A percentile compares a stretch with the other conserved stretches of the same genome.
Evolutionary conservation across 2,113 vertebrate genomes (phyloP).

Genomic region (Macquaria australasica): DNA sequence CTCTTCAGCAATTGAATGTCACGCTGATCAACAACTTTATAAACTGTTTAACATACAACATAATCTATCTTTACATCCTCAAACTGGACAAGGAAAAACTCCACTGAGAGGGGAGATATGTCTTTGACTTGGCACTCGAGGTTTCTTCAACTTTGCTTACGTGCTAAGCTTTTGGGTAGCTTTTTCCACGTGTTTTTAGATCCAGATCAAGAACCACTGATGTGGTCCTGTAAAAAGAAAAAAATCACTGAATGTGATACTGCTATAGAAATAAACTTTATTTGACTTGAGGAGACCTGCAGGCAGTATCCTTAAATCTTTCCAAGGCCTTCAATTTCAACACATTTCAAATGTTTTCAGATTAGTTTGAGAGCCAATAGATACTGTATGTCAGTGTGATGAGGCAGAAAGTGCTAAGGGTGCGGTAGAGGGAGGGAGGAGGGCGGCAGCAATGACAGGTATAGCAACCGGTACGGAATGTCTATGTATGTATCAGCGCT

Average conservation of each 20-base stretch:
- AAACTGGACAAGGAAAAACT: not conserved
- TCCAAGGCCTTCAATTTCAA: slow-evolving; percentile 15
- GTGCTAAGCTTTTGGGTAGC: not conserved
- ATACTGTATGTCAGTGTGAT: slow-evolving; percentile 14
- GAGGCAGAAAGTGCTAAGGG: slow-evolving; percentile 12
- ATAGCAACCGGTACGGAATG: slow-evolving; percentile 16
- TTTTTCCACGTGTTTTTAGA: not conserved
- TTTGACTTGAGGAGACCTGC: slow-evolving; percentile 6
- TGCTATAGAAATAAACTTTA: slow-evolving; percentile 1
- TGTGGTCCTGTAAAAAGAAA: not conserved
- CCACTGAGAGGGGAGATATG: not conserved
- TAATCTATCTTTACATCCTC: not conserved
- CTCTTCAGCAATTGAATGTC: no score
- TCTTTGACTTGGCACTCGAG: not conserved
- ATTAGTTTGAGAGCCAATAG: not conserved
- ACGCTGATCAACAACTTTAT: not conserved
- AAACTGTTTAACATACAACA: not conserved
- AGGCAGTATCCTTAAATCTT: slow-evolving; percentile 7
- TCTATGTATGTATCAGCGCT: slow-evolving; percentile 57
- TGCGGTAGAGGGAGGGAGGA: not conserved
- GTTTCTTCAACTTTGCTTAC: not conserved
- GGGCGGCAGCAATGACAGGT: slow-evolving; percentile 37
- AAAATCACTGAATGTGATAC: not conserved
- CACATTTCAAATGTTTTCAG: slow-evolving; percentile 31
- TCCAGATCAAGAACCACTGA: not conserved